Evolutionary conservation across 2,797 vertebrate genomes (phyloP).

Genomic region (Tarsius wallacei): DNA sequence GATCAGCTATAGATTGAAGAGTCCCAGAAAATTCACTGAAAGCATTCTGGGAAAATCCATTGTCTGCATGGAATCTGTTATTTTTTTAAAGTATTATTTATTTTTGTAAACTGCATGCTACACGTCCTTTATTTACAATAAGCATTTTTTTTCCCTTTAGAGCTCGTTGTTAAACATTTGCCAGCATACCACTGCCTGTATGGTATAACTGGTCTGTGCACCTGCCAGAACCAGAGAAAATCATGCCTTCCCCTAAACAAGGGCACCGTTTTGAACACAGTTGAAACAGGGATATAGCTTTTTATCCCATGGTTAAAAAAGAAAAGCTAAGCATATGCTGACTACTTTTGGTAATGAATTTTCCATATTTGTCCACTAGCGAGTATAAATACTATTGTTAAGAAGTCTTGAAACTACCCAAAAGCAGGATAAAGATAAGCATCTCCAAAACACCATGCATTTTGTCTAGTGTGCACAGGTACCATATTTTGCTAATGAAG

Average conservation of each 20-base stretch:
- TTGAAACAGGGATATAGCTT: not conserved
- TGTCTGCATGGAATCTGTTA: not conserved
- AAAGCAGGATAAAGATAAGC: not conserved
- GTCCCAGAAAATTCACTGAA: not conserved
- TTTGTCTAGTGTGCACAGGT: not conserved
- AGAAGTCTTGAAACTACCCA: not conserved
- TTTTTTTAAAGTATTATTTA: not conserved
- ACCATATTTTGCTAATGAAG: not conserved
- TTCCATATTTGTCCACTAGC: not conserved
- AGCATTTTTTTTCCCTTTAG: not conserved
- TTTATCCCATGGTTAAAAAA: not conserved
- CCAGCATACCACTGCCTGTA: not conserved
- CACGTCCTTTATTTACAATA: conserved; percentile 7
- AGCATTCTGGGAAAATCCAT: not conserved
- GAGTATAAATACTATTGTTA: not conserved
- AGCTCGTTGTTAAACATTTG: conserved; percentile 20
- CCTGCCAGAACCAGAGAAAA: not conserved
- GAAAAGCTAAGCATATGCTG: not conserved
- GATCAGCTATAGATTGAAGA: not conserved
- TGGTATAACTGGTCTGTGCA: not conserved
- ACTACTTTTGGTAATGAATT: not conserved
- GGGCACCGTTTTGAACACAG: not conserved
- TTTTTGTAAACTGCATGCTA: not conserved
- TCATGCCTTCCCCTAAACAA: not conserved
- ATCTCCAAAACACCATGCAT: not conserved